A percentile compares a stretch with the other conserved stretches of the same genome.
These are phyloP conservation scores for Macrobrachium nipponense DNA, from an alignment of 1,140 invertebrate genomes.

Conservation along the genomic window DNA sequence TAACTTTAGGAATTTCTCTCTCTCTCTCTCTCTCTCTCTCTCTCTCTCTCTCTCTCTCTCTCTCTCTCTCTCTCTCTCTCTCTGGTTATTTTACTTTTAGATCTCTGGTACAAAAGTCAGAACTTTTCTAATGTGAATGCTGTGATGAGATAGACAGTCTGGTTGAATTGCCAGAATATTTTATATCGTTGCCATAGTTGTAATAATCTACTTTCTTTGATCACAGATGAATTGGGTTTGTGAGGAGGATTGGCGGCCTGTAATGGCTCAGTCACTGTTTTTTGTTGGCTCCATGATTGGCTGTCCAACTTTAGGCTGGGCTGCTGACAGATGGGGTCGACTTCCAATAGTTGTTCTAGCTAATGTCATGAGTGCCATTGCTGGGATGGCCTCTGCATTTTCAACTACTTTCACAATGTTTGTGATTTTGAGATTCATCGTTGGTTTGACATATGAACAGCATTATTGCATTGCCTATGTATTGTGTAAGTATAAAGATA, in stretches of 20 bases:
- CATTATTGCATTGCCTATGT: constrained; percentile 22
- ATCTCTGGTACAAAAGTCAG: no score
- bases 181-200: neutral
- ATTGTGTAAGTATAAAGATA: constrained; percentile 35
- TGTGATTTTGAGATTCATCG: constrained; percentile 81
- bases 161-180: neutral
- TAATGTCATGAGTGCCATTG: constrained; percentile 82
- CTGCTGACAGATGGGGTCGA: constrained; percentile 85
- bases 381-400: constrained; percentile 81
- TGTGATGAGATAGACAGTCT: neutral
- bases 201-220: neutral
- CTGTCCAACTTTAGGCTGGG: constrained; percentile 85
- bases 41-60: no score
- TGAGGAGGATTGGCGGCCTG: constrained; percentile 79
- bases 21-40: no score
- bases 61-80: no score
- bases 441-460: constrained; percentile 88
- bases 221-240: constrained; percentile 81
- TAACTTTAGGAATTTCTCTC: no score
- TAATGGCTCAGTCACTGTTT: constrained; percentile 83
- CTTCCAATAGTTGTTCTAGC: constrained; percentile 84
- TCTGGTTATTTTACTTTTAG: no score
- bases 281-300: constrained; percentile 89
- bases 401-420: constrained; percentile 68
- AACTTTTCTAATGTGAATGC: no score